A percentile compares a stretch with the other conserved stretches of the same genome.
These are phyloP conservation scores for Hypsibius dujardini DNA, from an alignment of 1,140 invertebrate genomes.

Conservation along the genomic window DNA sequence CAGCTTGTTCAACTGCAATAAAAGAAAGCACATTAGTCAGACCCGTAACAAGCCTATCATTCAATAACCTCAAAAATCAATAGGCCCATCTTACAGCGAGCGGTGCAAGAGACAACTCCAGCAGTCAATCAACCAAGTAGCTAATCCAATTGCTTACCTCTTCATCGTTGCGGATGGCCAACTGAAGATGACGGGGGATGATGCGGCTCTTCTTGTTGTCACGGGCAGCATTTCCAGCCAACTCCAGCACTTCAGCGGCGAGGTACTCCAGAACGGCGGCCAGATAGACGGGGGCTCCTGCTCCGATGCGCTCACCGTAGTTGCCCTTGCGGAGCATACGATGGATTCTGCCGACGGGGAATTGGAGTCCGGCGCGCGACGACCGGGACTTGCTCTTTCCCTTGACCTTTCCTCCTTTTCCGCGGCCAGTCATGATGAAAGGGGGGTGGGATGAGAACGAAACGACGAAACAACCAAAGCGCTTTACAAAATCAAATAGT, in stretches of 20 bases:
- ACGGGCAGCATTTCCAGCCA: conserved; percentile 40
- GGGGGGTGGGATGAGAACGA: conserved; percentile 21
- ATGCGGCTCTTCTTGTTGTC: conserved; percentile 46
- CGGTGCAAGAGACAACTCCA: no score
- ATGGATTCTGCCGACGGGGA: conserved; percentile 51
- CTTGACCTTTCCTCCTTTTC: conserved; percentile 46
- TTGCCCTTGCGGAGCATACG: conserved; percentile 49
- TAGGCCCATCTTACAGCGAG: no score
- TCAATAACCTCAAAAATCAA: no score
- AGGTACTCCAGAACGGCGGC: conserved; percentile 43
- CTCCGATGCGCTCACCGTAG: conserved; percentile 50
- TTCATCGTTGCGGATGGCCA: conserved; percentile 68
- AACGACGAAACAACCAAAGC: conserved; percentile 23
- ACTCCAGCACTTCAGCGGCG: conserved; percentile 53
- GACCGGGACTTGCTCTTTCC: conserved; percentile 45
- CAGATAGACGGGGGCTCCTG: conserved; percentile 49
- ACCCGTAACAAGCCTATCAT: no score
- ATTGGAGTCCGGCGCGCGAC: conserved; percentile 47
- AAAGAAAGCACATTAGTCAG: no score
- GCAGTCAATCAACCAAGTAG: neutral
- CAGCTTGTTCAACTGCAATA: conserved; percentile 45
- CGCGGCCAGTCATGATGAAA: conserved; percentile 39
- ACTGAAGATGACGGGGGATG: conserved; percentile 58
- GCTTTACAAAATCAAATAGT: no score
- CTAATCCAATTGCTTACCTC: conserved; percentile 34